Evolutionary conservation across 2,113 vertebrate species (phyloP), one percentile per base, ranked within the genome.

Genomic region (Micromys minutus): DNA sequence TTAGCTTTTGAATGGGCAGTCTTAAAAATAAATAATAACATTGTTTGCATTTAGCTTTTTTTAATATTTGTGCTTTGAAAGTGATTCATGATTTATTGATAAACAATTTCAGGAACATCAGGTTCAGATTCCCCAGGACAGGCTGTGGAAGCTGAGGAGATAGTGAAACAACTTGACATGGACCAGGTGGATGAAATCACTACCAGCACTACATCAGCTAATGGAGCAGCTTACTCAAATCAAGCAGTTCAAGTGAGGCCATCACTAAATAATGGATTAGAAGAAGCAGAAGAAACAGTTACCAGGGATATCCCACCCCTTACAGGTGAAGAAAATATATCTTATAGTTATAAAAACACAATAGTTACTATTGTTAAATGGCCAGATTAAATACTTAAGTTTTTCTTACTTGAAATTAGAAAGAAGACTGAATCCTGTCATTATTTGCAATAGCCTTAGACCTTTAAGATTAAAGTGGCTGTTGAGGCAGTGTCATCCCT

Each of bases 141-240:
- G 98, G 99, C 99, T 0, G 97, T 99, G 96, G 99, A 99, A 91
- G 99, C 99, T 0, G 99, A 99, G 97, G 99, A 99, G 95, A 99
- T 99, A 80, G 99, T 99, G 63, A 99, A 99, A 95, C 99, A 99
- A 97, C 98, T 99, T 95, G 99, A 99, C 87, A 99, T 99, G 98
- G 99, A 99, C 81, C 99, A 99, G 97, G 98, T 99, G 50, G 99
- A 99, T 63, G 99, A 99, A 98, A 99, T 98, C 3, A 99, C 99
- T 77, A 99, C 99, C 91, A 99, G 99, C 97, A 99, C 99, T 26
- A 98, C 99, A 0, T 99, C 99, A 17, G 98, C 99, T 52, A 99
- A 99, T 31, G 99, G 99, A 61, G 97, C 99, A 9, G 95, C 99
- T 95, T 98, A 98, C 34, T 95, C 97, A 5, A 97, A 95, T 96